Evolutionary conservation across 2,888 invertebrate genomes (phyloP).

Genomic region (Philereme transversata): DNA sequence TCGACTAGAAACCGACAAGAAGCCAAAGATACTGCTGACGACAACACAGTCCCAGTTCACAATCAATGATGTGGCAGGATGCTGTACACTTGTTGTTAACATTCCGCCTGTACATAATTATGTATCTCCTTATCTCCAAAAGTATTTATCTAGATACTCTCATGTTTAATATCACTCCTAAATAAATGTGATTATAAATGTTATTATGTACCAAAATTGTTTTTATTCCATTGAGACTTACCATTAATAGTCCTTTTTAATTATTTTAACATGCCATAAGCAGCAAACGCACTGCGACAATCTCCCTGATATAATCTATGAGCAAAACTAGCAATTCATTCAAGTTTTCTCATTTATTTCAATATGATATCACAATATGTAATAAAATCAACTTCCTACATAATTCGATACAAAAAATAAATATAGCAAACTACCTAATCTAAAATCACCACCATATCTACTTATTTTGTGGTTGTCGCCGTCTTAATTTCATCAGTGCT

Average conservation of each 20-base stretch:
- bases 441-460: conserved; percentile 31
- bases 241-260: too few relatives aligned
- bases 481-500: conserved; percentile 73
- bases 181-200: not conserved
- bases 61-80: conserved; percentile 64
- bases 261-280: too few relatives aligned
- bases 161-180: conserved; percentile 25
- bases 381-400: conserved; percentile 30
- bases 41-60: conserved; percentile 35
- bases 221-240: too few relatives aligned
- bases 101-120: conserved; percentile 51
- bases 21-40: conserved; percentile 49
- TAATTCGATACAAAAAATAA: conserved; percentile 21
- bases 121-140: conserved; percentile 52
- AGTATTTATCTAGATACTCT: conserved; percentile 50
- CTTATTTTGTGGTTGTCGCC: conserved; percentile 60
- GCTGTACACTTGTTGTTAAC: conserved; percentile 52
- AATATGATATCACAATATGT: conserved; percentile 23
- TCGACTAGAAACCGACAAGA: conserved; percentile 35
- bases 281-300: too few relatives aligned
- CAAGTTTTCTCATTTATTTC: conserved; percentile 9
- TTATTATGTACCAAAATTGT: too few relatives aligned
- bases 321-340: not conserved
- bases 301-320: too few relatives aligned
- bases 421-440: conserved; percentile 26